Evolutionary conservation across 2,888 invertebrate genomes (phyloP).

Genomic region (Protodeltote pygarga): DNA sequence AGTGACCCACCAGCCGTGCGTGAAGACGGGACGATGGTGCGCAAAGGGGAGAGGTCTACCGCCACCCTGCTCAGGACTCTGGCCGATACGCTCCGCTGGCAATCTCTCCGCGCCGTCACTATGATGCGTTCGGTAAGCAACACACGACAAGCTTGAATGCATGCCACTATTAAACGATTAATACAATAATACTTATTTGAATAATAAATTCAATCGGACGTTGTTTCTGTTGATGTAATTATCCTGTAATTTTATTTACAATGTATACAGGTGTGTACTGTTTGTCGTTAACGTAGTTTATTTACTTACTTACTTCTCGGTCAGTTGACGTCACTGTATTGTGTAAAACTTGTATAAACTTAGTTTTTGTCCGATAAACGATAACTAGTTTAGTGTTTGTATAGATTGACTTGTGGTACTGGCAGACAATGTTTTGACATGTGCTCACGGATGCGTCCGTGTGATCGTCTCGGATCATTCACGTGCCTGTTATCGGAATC

Average conservation of each 20-base stretch:
- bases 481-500: constrained; percentile 61
- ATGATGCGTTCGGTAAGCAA: constrained; percentile 71
- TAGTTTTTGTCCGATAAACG: constrained; percentile 43
- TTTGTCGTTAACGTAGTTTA: constrained; percentile 40
- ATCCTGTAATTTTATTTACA: constrained; percentile 32
- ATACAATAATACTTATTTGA: constrained; percentile 6
- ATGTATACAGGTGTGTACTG: constrained; percentile 39
- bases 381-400: constrained; percentile 36
- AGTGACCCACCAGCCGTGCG: constrained; percentile 82
- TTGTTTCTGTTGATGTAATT: constrained; percentile 31
- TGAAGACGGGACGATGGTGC: constrained; percentile 83
- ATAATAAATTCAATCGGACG: constrained; percentile 3
- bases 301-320: constrained; percentile 41
- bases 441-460: constrained; percentile 56
- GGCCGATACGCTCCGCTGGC: constrained; percentile 81
- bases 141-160: constrained; percentile 45
- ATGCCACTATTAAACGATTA: constrained; percentile 21
- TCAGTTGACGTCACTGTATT: constrained; percentile 46
- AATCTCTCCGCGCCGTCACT: constrained; percentile 71
- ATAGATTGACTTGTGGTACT: constrained; percentile 51
- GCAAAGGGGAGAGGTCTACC: constrained; percentile 79
- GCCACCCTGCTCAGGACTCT: constrained; percentile 79
- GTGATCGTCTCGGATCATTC: constrained; percentile 52
- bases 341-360: constrained; percentile 38
- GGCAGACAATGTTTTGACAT: constrained; percentile 61